Conservation (phyloP, 2,797 vertebrate genomes). For the Pterois miles region DNA sequence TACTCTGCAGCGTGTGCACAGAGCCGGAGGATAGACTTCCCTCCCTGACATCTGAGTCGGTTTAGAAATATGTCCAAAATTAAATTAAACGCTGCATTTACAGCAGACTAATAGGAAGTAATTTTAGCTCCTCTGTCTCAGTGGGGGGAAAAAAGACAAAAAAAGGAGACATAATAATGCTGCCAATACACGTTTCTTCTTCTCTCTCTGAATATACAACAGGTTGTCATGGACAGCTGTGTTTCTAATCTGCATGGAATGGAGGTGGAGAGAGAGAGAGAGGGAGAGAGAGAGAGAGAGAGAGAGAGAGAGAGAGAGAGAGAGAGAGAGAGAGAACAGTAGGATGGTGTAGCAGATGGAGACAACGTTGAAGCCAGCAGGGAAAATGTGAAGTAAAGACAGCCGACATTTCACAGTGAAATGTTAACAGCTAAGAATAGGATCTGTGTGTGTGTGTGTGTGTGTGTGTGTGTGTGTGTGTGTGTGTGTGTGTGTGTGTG, state of each 20-base stretch:
- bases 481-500: constrained; percentile 9
- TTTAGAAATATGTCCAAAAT: not conserved
- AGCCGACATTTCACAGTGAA: constrained; percentile 50
- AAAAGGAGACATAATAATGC: not conserved
- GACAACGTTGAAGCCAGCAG: constrained; percentile 19
- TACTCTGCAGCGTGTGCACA: not conserved
- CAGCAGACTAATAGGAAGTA: not conserved
- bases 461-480: constrained; percentile 12
- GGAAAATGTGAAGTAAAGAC: constrained; percentile 20
- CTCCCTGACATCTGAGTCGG: not conserved
- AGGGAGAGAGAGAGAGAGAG: constrained; percentile 14
- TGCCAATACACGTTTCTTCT: constrained; percentile 18
- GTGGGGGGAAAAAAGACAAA: not conserved
- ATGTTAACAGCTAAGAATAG: constrained; percentile 53
- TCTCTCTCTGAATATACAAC: constrained; percentile 21
- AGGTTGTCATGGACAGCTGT: constrained; percentile 39
- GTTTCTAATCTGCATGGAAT: constrained; percentile 53
- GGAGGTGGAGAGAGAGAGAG: constrained; percentile 18
- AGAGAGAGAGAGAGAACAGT: not conserved
- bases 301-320: constrained; percentile 3
- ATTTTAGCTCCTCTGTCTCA: constrained; percentile 7
- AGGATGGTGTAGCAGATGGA: constrained; percentile 4
- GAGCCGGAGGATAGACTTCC: constrained; percentile 5
- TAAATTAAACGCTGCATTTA: not conserved
- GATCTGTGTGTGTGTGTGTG: not conserved